Conservation (phyloP, 2,888 invertebrate species). For the Hermaeophaga mercurialis region DNA sequence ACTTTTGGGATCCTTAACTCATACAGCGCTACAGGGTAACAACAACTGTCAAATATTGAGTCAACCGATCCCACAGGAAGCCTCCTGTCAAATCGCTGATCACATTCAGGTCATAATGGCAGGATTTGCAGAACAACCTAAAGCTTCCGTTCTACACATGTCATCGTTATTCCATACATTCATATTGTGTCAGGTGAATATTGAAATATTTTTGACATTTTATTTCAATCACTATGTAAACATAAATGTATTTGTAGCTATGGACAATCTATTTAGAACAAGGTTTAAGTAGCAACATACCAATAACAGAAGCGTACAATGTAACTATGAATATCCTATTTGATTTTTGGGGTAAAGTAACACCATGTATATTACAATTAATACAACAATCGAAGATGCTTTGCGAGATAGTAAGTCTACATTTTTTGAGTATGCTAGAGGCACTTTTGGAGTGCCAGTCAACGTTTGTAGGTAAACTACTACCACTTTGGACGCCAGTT, state of each 20-base stretch:
- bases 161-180: conserved; percentile 96
- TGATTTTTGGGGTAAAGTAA: conserved; percentile 99
- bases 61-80: conserved; percentile 94
- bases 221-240: background rate
- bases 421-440: conserved; percentile 93
- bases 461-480: conserved; percentile 84
- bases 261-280: conserved; percentile 99
- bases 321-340: conserved; percentile 82
- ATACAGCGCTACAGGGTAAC: conserved; percentile 71
- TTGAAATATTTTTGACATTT: background rate
- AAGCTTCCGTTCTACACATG: conserved; percentile 92
- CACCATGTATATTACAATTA: conserved; percentile 92
- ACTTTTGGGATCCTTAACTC: conserved; percentile 91
- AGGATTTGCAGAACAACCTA: conserved; percentile 95
- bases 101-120: conserved; percentile 96
- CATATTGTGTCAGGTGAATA: conserved; percentile 85
- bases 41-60: conserved; percentile 59
- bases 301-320: conserved; percentile 73
- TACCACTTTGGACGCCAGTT: conserved; percentile 96
- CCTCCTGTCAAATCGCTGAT: conserved; percentile 95
- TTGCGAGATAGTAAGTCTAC: conserved; percentile 96
- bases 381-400: conserved; percentile 92
- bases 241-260: conserved; percentile 68
- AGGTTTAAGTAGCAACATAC: conserved; percentile 69
- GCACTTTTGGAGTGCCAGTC: conserved; percentile 94